Evolutionary conservation across 2,888 invertebrate species (phyloP).

Genomic region (Pristionchus entomophagus): DNA sequence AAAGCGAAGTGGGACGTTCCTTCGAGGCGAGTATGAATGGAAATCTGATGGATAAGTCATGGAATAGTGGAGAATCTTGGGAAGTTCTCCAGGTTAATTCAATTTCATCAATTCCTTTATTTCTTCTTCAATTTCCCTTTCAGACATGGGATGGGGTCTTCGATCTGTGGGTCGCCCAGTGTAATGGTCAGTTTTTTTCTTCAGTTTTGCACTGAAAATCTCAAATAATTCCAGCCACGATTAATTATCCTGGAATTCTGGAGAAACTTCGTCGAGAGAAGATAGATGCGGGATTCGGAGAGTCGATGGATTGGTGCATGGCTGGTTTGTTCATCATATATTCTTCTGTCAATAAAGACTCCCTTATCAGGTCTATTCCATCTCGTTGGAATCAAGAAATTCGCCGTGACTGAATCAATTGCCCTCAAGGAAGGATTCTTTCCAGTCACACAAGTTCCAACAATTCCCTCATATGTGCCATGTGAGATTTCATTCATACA

Average conservation of each 20-base stretch:
- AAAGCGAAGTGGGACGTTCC: neutral
- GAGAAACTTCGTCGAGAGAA: conserved; percentile 20
- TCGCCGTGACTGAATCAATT: conserved; percentile 19
- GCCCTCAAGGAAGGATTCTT: conserved; percentile 53
- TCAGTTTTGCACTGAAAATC: neutral
- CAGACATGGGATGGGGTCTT: neutral
- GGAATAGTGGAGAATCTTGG: neutral
- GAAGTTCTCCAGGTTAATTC: neutral
- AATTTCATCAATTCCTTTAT: neutral
- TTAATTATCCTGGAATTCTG: conserved; percentile 27
- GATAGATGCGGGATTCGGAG: conserved; percentile 30
- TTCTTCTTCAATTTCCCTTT: neutral
- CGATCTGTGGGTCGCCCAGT: neutral
- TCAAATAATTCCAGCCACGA: neutral
- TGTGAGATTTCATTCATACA: neutral
- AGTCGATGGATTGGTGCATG: conserved; percentile 34
- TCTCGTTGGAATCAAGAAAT: conserved; percentile 27
- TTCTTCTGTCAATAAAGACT: too few species aligned
- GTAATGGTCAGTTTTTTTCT: neutral
- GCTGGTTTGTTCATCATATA: neutral
- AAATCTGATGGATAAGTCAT: neutral
- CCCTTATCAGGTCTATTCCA: conserved; percentile 24
- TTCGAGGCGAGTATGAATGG: neutral
- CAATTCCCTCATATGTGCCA: conserved; percentile 58
- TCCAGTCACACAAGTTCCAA: conserved; percentile 54